phyloP scores from a whole-genome alignment of 2,113 vertebrate genomes.

The Elephas maximus region DNA sequence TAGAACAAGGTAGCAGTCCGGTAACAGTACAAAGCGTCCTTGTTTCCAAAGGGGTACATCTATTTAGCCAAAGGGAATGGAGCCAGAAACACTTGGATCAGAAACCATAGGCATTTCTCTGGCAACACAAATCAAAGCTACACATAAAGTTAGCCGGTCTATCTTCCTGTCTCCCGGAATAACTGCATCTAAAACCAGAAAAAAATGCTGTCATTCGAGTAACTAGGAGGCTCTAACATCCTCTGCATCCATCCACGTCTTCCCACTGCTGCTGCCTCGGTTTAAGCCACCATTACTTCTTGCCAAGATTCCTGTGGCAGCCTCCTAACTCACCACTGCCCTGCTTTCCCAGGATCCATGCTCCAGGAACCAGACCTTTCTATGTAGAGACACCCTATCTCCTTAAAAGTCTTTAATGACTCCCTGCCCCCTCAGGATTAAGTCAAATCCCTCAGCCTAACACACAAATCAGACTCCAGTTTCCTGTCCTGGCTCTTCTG shows the following conservation, averaged over 20 bases:
- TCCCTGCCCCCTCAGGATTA: neutral
- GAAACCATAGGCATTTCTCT: neutral
- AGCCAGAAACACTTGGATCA: neutral
- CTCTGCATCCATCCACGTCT: neutral
- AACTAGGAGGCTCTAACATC: neutral
- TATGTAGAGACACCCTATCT: neutral
- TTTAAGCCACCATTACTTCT: neutral
- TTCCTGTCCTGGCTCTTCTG: neutral
- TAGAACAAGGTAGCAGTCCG: neutral
- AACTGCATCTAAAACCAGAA: neutral
- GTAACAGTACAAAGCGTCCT: neutral
- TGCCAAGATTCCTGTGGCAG: neutral
- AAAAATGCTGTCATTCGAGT: neutral
- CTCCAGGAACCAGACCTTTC: neutral
- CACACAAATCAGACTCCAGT: neutral
- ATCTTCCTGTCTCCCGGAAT: neutral
- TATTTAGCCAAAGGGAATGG: neutral
- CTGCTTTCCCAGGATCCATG: neutral
- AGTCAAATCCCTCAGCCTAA: neutral
- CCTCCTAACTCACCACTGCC: neutral
- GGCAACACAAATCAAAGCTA: neutral
- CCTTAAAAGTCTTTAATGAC: neutral
- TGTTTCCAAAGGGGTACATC: neutral
- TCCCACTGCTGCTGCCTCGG: neutral
- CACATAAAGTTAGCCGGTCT: neutral